phyloP scores from a whole-genome alignment of 2,113 vertebrate species.

The Vidua macroura region DNA sequence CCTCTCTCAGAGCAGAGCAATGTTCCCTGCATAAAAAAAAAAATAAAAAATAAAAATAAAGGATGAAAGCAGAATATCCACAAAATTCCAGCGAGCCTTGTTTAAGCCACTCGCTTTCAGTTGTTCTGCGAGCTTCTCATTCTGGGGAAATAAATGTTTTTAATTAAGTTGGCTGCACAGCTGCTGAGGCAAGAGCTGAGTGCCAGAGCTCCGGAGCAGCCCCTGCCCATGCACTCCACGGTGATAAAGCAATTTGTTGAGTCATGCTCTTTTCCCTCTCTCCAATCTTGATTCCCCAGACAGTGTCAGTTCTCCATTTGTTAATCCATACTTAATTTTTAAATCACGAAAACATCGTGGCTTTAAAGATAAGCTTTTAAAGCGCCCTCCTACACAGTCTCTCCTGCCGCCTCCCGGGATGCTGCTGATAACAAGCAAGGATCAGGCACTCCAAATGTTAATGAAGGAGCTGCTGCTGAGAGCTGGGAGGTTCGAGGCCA shows the following conservation, averaged over 20 bases:
- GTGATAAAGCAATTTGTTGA: constrained; percentile 20
- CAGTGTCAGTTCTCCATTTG: constrained; percentile 1
- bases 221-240: background rate
- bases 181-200: background rate
- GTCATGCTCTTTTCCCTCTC: constrained; percentile 13
- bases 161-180: background rate
- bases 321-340: constrained; percentile 53
- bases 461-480: background rate
- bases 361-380: constrained; percentile 51
- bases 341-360: constrained; percentile 29
- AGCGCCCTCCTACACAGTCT: constrained; percentile 20
- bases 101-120: background rate
- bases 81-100: background rate
- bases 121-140: background rate
- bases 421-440: background rate
- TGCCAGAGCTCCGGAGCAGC: background rate
- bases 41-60: background rate
- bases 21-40: background rate
- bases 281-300: constrained; percentile 37
- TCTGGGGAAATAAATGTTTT: background rate
- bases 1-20: background rate
- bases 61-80: background rate
- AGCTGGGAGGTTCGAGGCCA: background rate
- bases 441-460: background rate
- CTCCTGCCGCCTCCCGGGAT: background rate